phyloP scores from a whole-genome alignment of 2,113 vertebrate genomes.

The Pteropus alecto region DNA sequence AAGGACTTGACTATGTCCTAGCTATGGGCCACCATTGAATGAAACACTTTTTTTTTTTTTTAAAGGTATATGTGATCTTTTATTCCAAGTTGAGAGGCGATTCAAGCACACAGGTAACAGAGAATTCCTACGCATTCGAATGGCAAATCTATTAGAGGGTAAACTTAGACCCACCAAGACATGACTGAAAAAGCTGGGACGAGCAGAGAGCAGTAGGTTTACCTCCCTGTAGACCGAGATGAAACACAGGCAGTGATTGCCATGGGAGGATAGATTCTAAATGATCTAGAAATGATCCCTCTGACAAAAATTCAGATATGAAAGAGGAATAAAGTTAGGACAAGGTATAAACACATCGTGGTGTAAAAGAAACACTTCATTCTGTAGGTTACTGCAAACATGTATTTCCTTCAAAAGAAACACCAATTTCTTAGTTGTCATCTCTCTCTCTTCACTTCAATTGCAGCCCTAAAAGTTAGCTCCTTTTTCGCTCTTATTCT shows the following conservation, averaged over 20 bases:
- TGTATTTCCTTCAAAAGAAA: background rate
- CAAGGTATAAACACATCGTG: background rate
- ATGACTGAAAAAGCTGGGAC: background rate
- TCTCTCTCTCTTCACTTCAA: background rate
- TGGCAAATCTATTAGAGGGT: background rate
- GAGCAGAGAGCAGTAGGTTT: background rate
- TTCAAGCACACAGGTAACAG: background rate
- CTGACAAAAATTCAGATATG: background rate
- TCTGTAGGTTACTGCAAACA: background rate
- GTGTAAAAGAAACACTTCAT: background rate
- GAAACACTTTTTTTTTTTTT: background rate
- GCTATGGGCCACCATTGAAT: background rate
- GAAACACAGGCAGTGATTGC: background rate
- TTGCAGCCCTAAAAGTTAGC: background rate
- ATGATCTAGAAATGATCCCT: background rate
- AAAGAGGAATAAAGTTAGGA: background rate
- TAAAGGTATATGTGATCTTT: background rate
- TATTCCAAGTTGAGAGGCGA: background rate
- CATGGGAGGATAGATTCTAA: background rate
- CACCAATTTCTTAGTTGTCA: fast-evolving
- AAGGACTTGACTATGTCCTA: background rate
- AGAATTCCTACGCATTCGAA: background rate
- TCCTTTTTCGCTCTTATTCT: background rate
- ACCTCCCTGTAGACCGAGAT: too few species aligned
- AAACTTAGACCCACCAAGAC: background rate